Percentiles rank a stretch among this genome's conserved stretches.
phyloP scores from a whole-genome alignment of 2,797 vertebrate genomes.

The Synaphobranchus kaupii region DNA sequence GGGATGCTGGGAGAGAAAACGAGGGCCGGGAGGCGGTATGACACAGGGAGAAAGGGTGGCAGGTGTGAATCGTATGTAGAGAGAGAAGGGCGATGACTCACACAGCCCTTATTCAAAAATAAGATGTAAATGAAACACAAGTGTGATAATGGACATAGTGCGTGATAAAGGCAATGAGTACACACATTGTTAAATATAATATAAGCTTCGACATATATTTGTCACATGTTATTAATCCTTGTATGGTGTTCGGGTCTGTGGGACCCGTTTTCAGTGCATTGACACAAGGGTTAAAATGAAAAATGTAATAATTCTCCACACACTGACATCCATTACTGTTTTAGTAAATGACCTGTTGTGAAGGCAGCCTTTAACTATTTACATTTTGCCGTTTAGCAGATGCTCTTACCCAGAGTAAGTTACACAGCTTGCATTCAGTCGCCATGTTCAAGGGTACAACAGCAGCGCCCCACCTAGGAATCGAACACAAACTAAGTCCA shows the following conservation, averaged over 20 bases:
- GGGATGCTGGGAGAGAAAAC: background rate
- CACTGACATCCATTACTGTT: background rate
- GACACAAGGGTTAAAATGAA: too few species aligned
- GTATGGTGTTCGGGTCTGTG: too few species aligned
- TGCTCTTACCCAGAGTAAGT: background rate
- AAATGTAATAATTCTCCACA: background rate
- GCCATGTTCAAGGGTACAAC: background rate
- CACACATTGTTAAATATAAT: background rate
- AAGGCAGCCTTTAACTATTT: background rate
- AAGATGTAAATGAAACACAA: conserved; percentile 1
- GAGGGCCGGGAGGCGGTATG: background rate
- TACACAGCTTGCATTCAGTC: background rate
- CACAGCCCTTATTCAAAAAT: background rate
- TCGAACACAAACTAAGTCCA: background rate
- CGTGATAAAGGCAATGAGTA: background rate
- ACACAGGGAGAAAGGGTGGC: background rate
- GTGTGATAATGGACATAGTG: background rate
- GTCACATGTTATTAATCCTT: background rate
- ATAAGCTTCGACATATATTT: background rate
- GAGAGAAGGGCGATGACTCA: conserved; percentile 4
- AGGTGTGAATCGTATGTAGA: conserved; percentile 13
- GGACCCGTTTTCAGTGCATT: too few species aligned
- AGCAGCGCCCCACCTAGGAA: background rate
- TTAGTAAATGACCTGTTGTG: background rate
- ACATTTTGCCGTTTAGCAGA: background rate